Base-by-base conservation (phyloP, 2,113 vertebrate species). In the Hucho hucho region DNA sequence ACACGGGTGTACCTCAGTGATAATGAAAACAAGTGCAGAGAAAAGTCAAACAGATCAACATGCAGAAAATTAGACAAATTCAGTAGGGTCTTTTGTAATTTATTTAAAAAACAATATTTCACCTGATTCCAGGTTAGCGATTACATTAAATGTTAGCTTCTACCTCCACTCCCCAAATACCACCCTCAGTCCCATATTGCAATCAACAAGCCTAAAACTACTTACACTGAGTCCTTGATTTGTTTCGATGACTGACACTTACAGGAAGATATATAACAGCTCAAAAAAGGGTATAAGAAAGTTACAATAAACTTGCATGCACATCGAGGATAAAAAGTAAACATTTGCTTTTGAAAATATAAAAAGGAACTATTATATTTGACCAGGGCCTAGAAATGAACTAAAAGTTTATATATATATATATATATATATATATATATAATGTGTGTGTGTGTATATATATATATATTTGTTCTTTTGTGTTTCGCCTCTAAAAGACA, bases 271-370 rank as follows among this genome's bases (percentile, higher is more conserved):
- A 93, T 92, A 91, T 43, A 95, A 95, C 92, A 90, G 92, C 92
- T 93, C 90, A 93, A 93, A 93, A 88, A 84, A 90, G 81, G 80
- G 87, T 43, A 92, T 91, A 93, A 92, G 92, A 93, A 91, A 91
- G 79, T 92, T 93, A 94, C 90, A 83, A 91, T 90, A 92, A 92
- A 90, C 86, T 87, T 89, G 93, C 94, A 94, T 95, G 94, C 94
- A 95, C 91, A 83, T 92, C 92, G 92, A 93, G 94, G 89, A 93
- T 89, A 82, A 93, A 94, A 94, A 93, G 90, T 87, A 93, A 92
- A 88, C 84, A 72, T 86, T 67, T 80, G 12, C 74, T 72, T 72
- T 70, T 69, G 22, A 92, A 93, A 93, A 94, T 92, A 94, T 89
- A 91, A 92, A 43, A 92, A 90, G 70, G 43, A 70, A 65, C 72